Conservation (phyloP, 1,140 invertebrate genomes). For the Campodea augens region DNA sequence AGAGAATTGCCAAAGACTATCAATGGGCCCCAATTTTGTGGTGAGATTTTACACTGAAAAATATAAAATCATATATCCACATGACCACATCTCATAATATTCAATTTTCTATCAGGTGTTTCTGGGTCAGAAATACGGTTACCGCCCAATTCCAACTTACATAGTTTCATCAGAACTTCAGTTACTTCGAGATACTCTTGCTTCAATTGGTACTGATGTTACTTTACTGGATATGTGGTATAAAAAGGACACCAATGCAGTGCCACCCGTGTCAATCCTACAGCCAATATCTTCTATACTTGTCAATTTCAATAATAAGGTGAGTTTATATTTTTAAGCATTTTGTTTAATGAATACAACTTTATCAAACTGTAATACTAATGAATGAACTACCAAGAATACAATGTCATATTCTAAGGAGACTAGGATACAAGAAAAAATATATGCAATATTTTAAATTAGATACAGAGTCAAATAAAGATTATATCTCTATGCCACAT, state of each 20-base stretch:
- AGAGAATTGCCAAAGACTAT: constrained; percentile 87
- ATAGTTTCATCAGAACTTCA: constrained; percentile 81
- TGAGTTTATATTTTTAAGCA: constrained; percentile 20
- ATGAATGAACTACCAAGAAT: too few species aligned
- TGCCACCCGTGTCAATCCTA: constrained; percentile 76
- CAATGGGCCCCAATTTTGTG: constrained; percentile 96
- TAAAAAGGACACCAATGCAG: constrained; percentile 86
- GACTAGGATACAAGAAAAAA: not conserved
- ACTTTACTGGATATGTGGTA: constrained; percentile 85
- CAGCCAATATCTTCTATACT: constrained; percentile 94
- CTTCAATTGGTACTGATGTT: constrained; percentile 57
- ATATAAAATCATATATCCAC: not conserved
- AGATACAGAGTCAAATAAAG: too few species aligned
- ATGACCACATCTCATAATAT: not conserved
- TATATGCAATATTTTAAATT: too few species aligned
- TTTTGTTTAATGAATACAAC: not conserved
- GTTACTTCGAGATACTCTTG: constrained; percentile 63
- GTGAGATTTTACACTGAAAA: constrained; percentile 25
- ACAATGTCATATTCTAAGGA: too few species aligned
- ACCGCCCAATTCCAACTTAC: constrained; percentile 87
- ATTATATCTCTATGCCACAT: too few species aligned
- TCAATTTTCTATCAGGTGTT: constrained; percentile 43
- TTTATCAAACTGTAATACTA: not conserved
- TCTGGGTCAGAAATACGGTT: constrained; percentile 94
- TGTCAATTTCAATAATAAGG: constrained; percentile 96